Base-by-base conservation (phyloP, 2,888 invertebrate genomes). In the Phalera bucephala region DNA sequence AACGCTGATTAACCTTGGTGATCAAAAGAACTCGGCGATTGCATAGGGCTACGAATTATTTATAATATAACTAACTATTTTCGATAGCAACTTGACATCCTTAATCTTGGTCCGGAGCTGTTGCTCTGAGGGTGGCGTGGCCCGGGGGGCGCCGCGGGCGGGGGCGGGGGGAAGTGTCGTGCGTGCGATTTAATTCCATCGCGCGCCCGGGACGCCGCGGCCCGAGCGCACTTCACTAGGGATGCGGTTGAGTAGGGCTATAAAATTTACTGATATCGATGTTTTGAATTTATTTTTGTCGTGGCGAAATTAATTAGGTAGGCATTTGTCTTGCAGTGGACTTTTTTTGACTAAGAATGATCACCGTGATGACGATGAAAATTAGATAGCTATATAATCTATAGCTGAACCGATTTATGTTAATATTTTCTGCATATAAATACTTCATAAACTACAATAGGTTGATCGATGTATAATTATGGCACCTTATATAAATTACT, bases 101-200 rank as follows among this genome's bases (percentile, higher is more conserved):
- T 53, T 58, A 39, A n/a, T 13, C 4, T 10, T 40, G 36, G 30
- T 49, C 15, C 52, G 55, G 48, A 52, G 60, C 43, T 41, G 47
- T 45, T 45, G 54, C 61, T 59, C 57, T 48, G 41, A 38, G 48
- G 51, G 28, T 30, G 50, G 50, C 49, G 47, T 54, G 49, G 38
- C 48, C 48, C 29, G 42, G 49, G 33, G 52, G 38, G 29, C 36
- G 46, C 37, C 40, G 41, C 33, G 48, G 42, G 51, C 50, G 55
- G 44, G 53, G 54, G 50, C 56, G 61, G 61, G 72, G 75, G 72
- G 82, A 78, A 80, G 84, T 83, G 85, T 80, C 80, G 85, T 86
- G 86, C 87, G 86, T 86, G 83, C 87, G 82, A 87, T 87, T 87
- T 87, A 87, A 88, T 88, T 88, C 85, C 83, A 87, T 88, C 85